Base-by-base conservation (phyloP, 2,888 invertebrate genomes). In the Synanthedon andrenaeformis region DNA sequence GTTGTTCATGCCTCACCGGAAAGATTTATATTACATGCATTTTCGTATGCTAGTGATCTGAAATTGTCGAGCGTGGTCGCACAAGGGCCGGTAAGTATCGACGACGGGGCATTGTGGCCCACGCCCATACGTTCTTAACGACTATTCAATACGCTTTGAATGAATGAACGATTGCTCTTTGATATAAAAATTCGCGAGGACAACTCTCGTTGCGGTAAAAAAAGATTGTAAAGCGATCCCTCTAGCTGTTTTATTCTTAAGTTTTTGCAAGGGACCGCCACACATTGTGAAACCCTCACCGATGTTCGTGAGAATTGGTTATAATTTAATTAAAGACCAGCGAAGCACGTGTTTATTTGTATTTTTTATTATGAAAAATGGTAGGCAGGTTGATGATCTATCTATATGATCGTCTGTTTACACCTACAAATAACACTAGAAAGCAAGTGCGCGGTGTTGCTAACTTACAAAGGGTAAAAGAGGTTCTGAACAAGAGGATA, bases 1-100 rank as follows among this genome's bases (percentile, higher is more conserved):
- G 77, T 79, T 80, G 84, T 85, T 83, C 83, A 78, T 76, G 77
- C 77, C 71, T 79, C 85, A 82, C 85, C 86, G 86, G 87, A 87
- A 87, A 87, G 87, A 87, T 86, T 87, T 86, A 87, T 86, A 86
- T 84, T 86, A 87, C 87, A 81, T 82, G 82, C 84, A 81, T 79
- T 83, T 85, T 83, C 79, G 80, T 81, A 78, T 81, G 79, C 79
- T 72, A 79, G 78, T 83, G 84, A 87, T 87, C 87, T 84, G 82
- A 80, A 84, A 82, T 82, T 81, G 83, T 87, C 84, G 81, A 78
- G 69, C 65, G 61, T 66, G 60, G 67, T 67, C 64, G 54, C 58
- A 51, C 51, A 51, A 53, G 41, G 35, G 53, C 19, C 48, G 42
- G 57, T 59, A 62, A 58, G 56, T 60, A 63, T 62, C 62, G 63